Evolutionary conservation across 2,113 vertebrate genomes (phyloP).

Genomic region (Symphodus melops): DNA sequence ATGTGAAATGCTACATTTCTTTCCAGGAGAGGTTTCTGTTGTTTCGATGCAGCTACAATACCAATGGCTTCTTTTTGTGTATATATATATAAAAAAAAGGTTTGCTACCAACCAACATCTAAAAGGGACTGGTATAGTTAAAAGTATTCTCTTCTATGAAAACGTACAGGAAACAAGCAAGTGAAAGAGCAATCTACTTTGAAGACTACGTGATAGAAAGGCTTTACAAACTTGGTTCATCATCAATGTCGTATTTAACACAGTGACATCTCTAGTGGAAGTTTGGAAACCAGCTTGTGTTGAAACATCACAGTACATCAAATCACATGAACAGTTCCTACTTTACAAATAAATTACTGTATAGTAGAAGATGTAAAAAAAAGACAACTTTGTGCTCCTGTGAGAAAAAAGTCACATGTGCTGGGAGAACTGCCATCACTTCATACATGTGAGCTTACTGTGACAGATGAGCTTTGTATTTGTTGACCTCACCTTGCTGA

Average conservation of each 20-base stretch:
- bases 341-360: slow-evolving; percentile 81
- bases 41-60: slow-evolving; percentile 61
- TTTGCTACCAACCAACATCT: slow-evolving; percentile 62
- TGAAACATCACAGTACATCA: slow-evolving; percentile 71
- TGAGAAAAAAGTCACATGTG: slow-evolving; percentile 70
- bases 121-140: slow-evolving; percentile 44
- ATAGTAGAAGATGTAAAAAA: slow-evolving; percentile 71
- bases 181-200: slow-evolving; percentile 62
- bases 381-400: slow-evolving; percentile 54
- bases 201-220: slow-evolving; percentile 68
- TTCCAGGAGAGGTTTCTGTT: slow-evolving; percentile 44
- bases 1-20: slow-evolving; percentile 65
- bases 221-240: slow-evolving; percentile 73
- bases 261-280: slow-evolving; percentile 61
- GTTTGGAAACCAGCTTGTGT: slow-evolving; percentile 61
- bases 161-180: slow-evolving; percentile 58
- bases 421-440: slow-evolving; percentile 69
- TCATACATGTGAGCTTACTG: slow-evolving; percentile 38
- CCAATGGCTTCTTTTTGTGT: slow-evolving; percentile 51
- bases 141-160: slow-evolving; percentile 56
- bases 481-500: slow-evolving; percentile 57
- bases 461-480: slow-evolving; percentile 48
- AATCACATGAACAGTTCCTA: slow-evolving; percentile 71
- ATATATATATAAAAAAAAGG: slow-evolving; percentile 24
- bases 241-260: slow-evolving; percentile 58